Evolutionary conservation across 2,113 vertebrate genomes (phyloP), one percentile per base, ranked within the genome.

Genomic region (Zeus faber): DNA sequence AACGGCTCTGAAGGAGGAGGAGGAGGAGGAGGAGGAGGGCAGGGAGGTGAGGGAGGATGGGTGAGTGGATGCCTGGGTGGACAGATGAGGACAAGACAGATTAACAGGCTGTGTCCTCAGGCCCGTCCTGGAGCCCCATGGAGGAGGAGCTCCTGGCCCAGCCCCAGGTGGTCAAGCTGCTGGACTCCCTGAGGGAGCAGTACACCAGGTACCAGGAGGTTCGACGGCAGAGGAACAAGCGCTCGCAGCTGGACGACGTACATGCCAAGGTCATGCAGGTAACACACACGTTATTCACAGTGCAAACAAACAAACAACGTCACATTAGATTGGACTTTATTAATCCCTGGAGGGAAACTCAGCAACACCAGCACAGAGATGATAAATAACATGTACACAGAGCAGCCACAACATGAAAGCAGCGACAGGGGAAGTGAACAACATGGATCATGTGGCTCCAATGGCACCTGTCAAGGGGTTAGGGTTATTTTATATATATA

Each of bases 211-310:
- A 98, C 84, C 97, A 98, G 83, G 96, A 99, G 69, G 91, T 99
- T 2, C 98, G 97, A 62, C 83, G 97, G 3, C 97, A 95, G 37
- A 90, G 96, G 1, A 99, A 93, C 85, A 97, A 98, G n/a, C 94
- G 96, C 54, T 93, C 91, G 0, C 97, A 98, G 64, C 89, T 99
- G 0, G 96, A 99, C 54, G 96, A 99, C 77, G 94, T 99, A 67
- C 95, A 98, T 16, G 90, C 95, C 90, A 99, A 97, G 76, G 95
- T 99, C 77, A 98, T 96, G 94, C 96, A 99, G 95, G 96, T 98
- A 87, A 79, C 41, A 11, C n/a, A 21, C 40, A 39, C 33, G 10
- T n/a, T n/a, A n/a, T n/a, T n/a, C n/a, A n/a, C n/a, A n/a, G n/a
- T n/a, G n/a, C n/a, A n/a, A n/a, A n/a, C n/a, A n/a, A n/a, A n/a